Evolutionary conservation across 1,140 invertebrate species (phyloP), one percentile per base, ranked within the genome.

Genomic region (Drosophila lacertosa): DNA sequence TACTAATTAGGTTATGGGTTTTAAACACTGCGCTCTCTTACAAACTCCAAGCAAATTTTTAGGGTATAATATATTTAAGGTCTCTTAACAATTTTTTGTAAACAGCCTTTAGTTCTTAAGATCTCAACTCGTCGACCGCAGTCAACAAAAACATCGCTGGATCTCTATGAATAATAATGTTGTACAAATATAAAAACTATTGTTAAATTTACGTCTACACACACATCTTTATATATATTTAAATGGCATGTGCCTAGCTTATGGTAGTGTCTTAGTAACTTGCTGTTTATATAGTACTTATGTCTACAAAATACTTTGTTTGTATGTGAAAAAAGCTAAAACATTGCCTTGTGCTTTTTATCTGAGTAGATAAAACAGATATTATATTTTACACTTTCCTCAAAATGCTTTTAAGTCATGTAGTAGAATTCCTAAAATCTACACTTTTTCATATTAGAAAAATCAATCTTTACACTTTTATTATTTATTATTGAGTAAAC

Each of bases 1-100:
- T 69, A 86, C 63, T 86, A 86, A 82, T 78, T 71, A 78, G 82
- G 82, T 82, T 79, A 60, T 89, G 88, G 89, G 79, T 90, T 71
- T 57, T 50, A 42, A 54, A 26, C 24, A 33, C 68, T 76, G 79
- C 77, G 78, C 79, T 84, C 89, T 90, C 69, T 71, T 66, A 69
- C 42, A 45, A 53, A 72, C 55, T 51, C 54, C 40, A 44, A 74
- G 67, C 32, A 26, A 13, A 75, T 42, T 47, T 18, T 18, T 60
- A 42, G 57, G 42, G 39, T 79, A 71, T 44, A 29, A 37, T 77
- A 65, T 45, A 37, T 24, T 37, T 84, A 73, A 84, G 69, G 55
- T 64, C n/a, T 50, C n/a, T 37, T 45, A 60, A 73, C 13, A 15
- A 50, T 53, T 62, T 62, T 26, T 26, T 74, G 71, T 71, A 71